These are phyloP conservation scores for Conistra vaccinii DNA, from an alignment of 2,888 invertebrate genomes.

Conservation along the genomic window DNA sequence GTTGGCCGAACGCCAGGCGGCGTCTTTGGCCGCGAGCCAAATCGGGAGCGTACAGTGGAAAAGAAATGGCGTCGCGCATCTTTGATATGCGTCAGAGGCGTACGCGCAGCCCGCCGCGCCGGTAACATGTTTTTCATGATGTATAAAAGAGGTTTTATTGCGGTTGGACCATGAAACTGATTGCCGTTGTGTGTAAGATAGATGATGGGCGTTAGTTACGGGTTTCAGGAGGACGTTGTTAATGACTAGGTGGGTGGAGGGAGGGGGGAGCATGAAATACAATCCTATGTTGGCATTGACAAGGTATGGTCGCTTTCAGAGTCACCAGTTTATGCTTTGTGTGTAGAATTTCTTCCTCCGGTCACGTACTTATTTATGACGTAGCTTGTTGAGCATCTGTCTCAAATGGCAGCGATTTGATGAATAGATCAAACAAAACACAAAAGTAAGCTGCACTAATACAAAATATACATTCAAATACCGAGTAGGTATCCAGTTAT, in stretches of 20 bases:
- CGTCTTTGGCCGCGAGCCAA: slow-evolving; percentile 87
- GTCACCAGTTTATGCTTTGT: background rate
- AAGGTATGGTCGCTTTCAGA: background rate
- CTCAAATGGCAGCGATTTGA: background rate
- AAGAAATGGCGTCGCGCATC: slow-evolving; percentile 89
- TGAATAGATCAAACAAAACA: background rate
- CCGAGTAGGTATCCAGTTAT: background rate
- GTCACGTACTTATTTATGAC: background rate
- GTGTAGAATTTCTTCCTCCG: background rate
- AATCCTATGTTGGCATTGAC: slow-evolving; percentile 8
- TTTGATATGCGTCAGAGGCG: slow-evolving; percentile 90
- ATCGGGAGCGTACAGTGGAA: slow-evolving; percentile 84
- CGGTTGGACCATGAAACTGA: slow-evolving; percentile 63
- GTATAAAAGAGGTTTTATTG: slow-evolving; percentile 71
- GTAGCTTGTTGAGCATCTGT: background rate
- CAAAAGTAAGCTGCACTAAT: background rate
- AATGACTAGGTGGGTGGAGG: slow-evolving; percentile 9
- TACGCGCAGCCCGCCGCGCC: slow-evolving; percentile 75
- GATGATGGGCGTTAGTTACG: slow-evolving; percentile 36
- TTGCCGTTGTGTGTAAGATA: slow-evolving; percentile 53
- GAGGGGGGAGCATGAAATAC: background rate
- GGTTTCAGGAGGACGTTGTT: slow-evolving; percentile 29
- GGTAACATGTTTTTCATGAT: slow-evolving; percentile 72
- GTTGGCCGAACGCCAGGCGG: slow-evolving; percentile 86
- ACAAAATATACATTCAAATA: background rate